Evolutionary conservation across 2,888 invertebrate species (phyloP).

Genomic region (Arctia plantaginis): DNA sequence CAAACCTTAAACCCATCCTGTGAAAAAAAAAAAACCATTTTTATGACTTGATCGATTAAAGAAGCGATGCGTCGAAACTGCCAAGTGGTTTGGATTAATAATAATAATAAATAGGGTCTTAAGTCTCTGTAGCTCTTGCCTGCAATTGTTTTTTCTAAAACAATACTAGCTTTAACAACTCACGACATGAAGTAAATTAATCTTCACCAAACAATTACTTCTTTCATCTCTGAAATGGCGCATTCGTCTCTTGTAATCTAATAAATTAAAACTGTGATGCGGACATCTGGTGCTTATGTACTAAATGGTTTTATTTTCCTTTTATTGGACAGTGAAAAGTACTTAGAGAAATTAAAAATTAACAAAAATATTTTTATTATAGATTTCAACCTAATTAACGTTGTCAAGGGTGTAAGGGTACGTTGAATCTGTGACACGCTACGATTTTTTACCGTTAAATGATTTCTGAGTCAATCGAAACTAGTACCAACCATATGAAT

Average conservation of each 20-base stretch:
- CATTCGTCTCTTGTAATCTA: slow-evolving; percentile 10
- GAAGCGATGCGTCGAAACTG: not conserved
- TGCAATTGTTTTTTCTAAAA: not conserved
- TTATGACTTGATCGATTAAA: not conserved
- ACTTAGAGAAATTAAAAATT: not conserved
- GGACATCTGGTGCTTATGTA: slow-evolving; percentile 18
- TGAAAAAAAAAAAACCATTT: not conserved
- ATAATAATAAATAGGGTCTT: not conserved
- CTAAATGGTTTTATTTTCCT: slow-evolving; percentile 4
- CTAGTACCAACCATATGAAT: too few species aligned
- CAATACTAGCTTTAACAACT: not conserved
- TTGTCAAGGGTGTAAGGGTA: too few species aligned
- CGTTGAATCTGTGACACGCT: too few species aligned
- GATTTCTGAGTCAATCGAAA: too few species aligned
- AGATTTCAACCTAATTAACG: too few species aligned
- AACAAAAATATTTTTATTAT: too few species aligned
- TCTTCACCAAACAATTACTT: not conserved
- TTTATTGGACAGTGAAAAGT: slow-evolving; percentile 1
- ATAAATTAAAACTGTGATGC: slow-evolving; percentile 18
- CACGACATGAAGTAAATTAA: not conserved
- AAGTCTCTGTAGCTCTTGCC: not conserved
- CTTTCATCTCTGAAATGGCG: not conserved
- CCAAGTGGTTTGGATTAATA: too few species aligned
- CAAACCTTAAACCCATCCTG: too few species aligned
- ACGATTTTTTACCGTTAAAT: too few species aligned